phyloP scores from a whole-genome alignment of 2,888 invertebrate genomes.

The Philereme transversata region DNA sequence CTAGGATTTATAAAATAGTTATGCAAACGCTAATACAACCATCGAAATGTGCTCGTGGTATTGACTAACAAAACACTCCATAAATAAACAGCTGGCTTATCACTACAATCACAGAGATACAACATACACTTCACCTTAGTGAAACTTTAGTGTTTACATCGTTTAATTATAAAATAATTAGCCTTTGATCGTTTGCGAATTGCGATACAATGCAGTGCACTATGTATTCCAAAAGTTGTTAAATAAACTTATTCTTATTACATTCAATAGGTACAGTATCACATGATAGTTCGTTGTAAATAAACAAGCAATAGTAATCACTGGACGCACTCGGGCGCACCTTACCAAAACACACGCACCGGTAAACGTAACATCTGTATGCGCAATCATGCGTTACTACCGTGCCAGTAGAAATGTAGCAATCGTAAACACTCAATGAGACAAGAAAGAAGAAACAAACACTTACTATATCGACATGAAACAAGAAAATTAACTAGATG shows the following conservation, averaged over 20 bases:
- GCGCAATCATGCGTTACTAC: constrained; percentile 47
- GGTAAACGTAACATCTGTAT: constrained; percentile 38
- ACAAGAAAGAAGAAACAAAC: constrained; percentile 2
- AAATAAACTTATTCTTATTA: too few relatives aligned
- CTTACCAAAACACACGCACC: constrained; percentile 62
- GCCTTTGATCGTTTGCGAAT: too few relatives aligned
- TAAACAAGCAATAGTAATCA: constrained; percentile 28
- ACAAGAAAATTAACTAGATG: constrained; percentile 21
- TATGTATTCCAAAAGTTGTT: too few relatives aligned
- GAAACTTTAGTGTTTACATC: too few relatives aligned
- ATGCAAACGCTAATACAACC: constrained; percentile 24
- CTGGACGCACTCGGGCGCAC: constrained; percentile 55
- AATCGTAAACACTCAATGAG: constrained; percentile 29
- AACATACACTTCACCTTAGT: constrained; percentile 20
- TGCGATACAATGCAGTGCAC: too few relatives aligned
- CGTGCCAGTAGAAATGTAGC: constrained; percentile 22
- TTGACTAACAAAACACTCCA: constrained; percentile 57
- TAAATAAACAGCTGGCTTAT: constrained; percentile 64
- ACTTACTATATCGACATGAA: not conserved
- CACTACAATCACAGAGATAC: constrained; percentile 53
- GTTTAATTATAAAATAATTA: too few relatives aligned
- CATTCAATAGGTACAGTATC: constrained; percentile 3
- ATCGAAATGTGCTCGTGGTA: constrained; percentile 46
- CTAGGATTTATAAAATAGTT: constrained; percentile 24
- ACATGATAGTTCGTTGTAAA: constrained; percentile 47